Conservation (phyloP, 64 coral and sea anemone genomes). For the Anthopleura sola region DNA sequence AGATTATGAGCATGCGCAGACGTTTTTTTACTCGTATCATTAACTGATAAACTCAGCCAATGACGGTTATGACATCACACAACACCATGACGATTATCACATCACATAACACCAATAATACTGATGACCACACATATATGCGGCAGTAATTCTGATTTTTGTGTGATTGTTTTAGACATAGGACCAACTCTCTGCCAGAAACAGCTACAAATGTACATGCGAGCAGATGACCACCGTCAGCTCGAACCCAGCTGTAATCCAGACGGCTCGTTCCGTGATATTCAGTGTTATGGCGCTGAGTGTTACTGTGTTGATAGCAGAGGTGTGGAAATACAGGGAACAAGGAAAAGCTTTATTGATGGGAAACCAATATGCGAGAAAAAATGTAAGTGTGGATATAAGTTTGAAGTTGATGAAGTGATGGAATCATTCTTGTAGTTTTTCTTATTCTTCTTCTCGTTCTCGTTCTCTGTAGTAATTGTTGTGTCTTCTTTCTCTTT, state of each 20-base stretch:
- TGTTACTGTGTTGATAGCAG: conserved; percentile 74
- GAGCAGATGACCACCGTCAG: conserved; percentile 28
- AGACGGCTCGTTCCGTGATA: conserved; percentile 53
- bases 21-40: too few relatives aligned
- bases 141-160: neutral
- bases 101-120: too few relatives aligned
- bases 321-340: conserved; percentile 52
- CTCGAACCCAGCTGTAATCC: conserved; percentile 61
- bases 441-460: too few relatives aligned
- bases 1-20: too few relatives aligned
- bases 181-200: conserved; percentile 62
- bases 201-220: conserved; percentile 51
- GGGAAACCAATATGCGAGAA: conserved; percentile 60
- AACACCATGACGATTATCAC: too few relatives aligned
- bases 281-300: conserved; percentile 49
- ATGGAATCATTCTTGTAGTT: too few relatives aligned
- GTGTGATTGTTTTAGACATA: conserved; percentile 13
- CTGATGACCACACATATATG: too few relatives aligned
- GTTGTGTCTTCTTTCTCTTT: too few relatives aligned
- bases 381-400: neutral
- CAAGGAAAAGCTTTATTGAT: conserved; percentile 41
- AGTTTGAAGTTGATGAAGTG: too few relatives aligned
- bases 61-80: neutral
- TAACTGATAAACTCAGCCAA: neutral
- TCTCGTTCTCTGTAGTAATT: too few relatives aligned